Conservation (phyloP, 2,113 vertebrate species). For the Danio rerio region DNA sequence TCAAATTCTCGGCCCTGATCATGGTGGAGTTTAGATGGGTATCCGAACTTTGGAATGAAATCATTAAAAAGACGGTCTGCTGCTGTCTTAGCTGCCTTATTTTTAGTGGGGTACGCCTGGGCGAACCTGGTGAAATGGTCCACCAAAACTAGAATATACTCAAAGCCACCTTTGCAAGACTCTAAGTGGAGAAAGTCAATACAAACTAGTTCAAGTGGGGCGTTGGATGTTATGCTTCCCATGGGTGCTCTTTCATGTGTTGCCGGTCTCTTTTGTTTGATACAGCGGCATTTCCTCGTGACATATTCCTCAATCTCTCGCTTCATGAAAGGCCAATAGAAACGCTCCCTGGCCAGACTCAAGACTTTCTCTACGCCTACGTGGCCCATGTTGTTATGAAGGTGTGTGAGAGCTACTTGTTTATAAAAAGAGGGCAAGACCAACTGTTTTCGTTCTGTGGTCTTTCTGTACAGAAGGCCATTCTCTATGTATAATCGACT, state of each 20-base stretch:
- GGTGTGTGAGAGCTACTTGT: constrained; percentile 12
- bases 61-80: constrained; percentile 11
- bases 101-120: constrained; percentile 31
- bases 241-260: constrained; percentile 25
- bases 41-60: not conserved
- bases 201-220: constrained; percentile 11
- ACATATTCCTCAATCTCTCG: constrained; percentile 27
- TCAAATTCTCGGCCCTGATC: not conserved
- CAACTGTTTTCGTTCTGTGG: not conserved
- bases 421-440: constrained; percentile 32
- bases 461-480: constrained; percentile 47
- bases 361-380: constrained; percentile 44
- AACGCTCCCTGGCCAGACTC: constrained; percentile 24
- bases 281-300: constrained; percentile 25
- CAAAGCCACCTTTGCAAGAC: not conserved
- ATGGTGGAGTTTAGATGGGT: not conserved
- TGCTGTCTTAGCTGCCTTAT: not conserved
- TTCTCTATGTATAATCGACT: constrained; percentile 36
- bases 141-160: constrained; percentile 37
- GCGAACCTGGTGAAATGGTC: constrained; percentile 55
- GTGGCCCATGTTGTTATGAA: constrained; percentile 48
- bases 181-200: constrained; percentile 28
- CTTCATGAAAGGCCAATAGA: constrained; percentile 49
- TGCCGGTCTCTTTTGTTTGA: constrained; percentile 39
- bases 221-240: constrained; percentile 17